Evolutionary conservation across 1,140 invertebrate species (phyloP), one percentile per base, ranked within the genome.

Genomic region (Calosoma granatense): DNA sequence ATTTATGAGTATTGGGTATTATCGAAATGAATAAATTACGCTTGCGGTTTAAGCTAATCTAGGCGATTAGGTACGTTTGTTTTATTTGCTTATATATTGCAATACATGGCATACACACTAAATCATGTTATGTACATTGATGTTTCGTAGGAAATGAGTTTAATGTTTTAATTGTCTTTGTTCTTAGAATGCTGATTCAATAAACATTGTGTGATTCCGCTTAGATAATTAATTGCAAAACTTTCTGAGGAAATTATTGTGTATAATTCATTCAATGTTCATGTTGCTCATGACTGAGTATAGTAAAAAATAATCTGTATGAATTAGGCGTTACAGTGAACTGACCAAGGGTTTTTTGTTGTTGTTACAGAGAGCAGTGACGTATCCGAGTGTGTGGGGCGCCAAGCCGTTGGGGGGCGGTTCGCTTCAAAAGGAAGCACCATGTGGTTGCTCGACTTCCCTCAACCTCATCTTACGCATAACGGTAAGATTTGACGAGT

Each of bases 371-470:
- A 59, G 6, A 54, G 53, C 22, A 22, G 19, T 26, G 54, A 43
- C 39, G 20, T 51, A 51, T 26, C 22, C 41, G 58, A 60, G 26
- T 58, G 56, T 30, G 39, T 62, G 2, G 58, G 54, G 9, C 56
- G 61, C 21, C 61, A 62, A 51, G n/a, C 19, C 11, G 53, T 63
- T 2, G 41, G 39, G 53, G 36, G 15, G n/a, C 21, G 22, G 2
- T 9, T 23, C 14, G 14, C 53, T 14, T 36, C 53, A 22, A 57
- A 56, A 51, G 61, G 41, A 54, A 56, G 62, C 14, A 61, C 61
- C 43, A 70, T 71, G 65, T 71, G 70, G 70, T 59, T 70, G 20
- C 56, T 71, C 23, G 69, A 71, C 53, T 57, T 71, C 21, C 65
- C 68, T 17, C 64, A 65, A 53, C 61, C 61, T 22, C 57, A 66